A percentile compares a stretch with the other conserved stretches of the same genome.
These are phyloP conservation scores for Limnodromus scolopaceus DNA, from an alignment of 2,797 vertebrate species.

Conservation along the genomic window DNA sequence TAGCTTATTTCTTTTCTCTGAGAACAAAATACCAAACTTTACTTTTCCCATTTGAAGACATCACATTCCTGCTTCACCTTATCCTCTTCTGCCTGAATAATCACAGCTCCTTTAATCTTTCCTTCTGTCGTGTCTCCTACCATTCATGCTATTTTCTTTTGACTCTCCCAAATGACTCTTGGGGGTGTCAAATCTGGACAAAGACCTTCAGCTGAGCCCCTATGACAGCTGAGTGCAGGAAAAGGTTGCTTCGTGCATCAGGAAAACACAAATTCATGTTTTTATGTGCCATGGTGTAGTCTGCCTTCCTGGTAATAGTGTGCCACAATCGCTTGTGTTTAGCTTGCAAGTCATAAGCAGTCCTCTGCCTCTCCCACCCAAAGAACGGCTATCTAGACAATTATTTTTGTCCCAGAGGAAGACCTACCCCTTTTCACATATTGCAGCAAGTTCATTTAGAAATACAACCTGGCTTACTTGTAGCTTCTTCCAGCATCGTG, in stretches of 20 bases:
- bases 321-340: not conserved
- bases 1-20: not conserved
- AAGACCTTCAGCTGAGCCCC: not conserved
- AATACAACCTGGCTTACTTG: not conserved
- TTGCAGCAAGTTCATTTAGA: not conserved
- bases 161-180: not conserved
- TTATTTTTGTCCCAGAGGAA: not conserved
- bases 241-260: not conserved
- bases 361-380: not conserved
- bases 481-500: not conserved
- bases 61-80: not conserved
- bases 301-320: not conserved
- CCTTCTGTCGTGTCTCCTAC: not conserved
- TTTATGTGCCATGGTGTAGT: not conserved
- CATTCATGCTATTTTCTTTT: not conserved
- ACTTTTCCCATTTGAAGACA: not conserved
- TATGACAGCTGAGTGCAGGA: not conserved
- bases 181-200: not conserved
- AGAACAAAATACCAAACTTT: not conserved
- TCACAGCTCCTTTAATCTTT: not conserved
- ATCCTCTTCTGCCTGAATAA: not conserved
- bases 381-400: not conserved
- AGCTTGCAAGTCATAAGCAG: not conserved
- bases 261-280: not conserved
- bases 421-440: not conserved